A percentile compares a stretch with the other conserved stretches of the same genome.
Conservation (phyloP, 2,888 invertebrate genomes). For the Ophraella communa region DNA sequence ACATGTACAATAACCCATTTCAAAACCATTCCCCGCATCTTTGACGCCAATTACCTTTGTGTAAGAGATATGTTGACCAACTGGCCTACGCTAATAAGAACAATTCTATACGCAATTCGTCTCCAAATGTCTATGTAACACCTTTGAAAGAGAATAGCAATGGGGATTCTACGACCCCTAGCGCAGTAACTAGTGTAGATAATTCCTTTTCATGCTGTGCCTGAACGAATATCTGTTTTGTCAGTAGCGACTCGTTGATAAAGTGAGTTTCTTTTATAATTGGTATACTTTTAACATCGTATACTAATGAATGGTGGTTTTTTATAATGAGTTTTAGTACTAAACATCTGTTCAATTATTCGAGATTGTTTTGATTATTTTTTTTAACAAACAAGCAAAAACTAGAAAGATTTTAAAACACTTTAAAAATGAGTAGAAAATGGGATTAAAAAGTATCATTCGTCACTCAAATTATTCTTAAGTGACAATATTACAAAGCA, state of each 20-base stretch:
- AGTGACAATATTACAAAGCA: too few relatives aligned
- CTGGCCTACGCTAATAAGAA: conserved; percentile 23
- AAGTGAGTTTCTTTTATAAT: not conserved
- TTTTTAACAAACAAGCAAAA: too few relatives aligned
- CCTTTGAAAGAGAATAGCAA: conserved; percentile 24
- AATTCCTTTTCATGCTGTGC: conserved; percentile 33
- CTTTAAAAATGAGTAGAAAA: too few relatives aligned
- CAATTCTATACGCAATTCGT: conserved; percentile 22
- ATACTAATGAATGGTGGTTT: too few relatives aligned
- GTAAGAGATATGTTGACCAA: conserved; percentile 28
- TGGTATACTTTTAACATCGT: not conserved
- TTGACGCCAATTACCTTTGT: conserved; percentile 23
- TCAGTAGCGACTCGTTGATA: not conserved
- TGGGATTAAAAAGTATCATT: too few relatives aligned
- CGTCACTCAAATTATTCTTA: too few relatives aligned
- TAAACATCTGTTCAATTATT: too few relatives aligned
- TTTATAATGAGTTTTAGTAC: too few relatives aligned
- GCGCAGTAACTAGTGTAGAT: conserved; percentile 22
- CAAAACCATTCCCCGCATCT: conserved; percentile 14
- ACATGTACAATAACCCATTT: not conserved
- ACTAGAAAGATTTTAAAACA: too few relatives aligned
- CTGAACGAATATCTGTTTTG: conserved; percentile 13
- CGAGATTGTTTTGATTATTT: too few relatives aligned
- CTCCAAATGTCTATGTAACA: conserved; percentile 29
- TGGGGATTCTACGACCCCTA: conserved; percentile 14